Evolutionary conservation across 2,797 vertebrate species (phyloP).

Genomic region (Coranthus polyacanthus): DNA sequence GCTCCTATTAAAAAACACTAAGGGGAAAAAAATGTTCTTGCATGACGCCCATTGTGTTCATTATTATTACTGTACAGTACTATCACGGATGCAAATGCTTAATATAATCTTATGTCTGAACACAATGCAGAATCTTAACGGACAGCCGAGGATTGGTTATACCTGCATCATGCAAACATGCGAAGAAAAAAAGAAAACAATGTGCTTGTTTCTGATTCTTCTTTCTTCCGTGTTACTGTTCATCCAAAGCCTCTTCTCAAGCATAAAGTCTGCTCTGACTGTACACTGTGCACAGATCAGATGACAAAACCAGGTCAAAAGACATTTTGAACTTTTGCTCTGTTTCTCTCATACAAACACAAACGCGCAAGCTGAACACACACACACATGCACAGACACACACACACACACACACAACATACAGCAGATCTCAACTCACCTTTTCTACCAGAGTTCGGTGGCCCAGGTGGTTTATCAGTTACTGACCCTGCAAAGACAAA

Average conservation of each 20-base stretch:
- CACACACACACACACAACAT: constrained; percentile 53
- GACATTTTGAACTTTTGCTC: constrained; percentile 27
- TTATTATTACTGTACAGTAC: no score
- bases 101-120: no score
- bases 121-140: no score
- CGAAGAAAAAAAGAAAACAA: not conserved
- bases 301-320: constrained; percentile 35
- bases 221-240: not conserved
- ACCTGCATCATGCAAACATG: not conserved
- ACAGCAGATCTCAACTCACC: constrained; percentile 90
- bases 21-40: no score
- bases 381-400: constrained; percentile 1
- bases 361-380: constrained; percentile 17
- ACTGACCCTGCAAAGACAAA: constrained; percentile 90
- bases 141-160: not conserved
- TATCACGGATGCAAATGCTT: no score
- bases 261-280: constrained; percentile 42
- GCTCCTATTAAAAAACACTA: no score
- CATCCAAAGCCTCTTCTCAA: not conserved
- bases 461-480: constrained; percentile 94
- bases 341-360: constrained; percentile 22
- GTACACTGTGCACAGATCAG: constrained; percentile 57
- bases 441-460: constrained; percentile 95
- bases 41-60: no score
- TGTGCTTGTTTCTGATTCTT: not conserved